Evolutionary conservation across 2,113 vertebrate genomes (phyloP), one percentile per base, ranked within the genome.

Genomic region (Merops nubicus): DNA sequence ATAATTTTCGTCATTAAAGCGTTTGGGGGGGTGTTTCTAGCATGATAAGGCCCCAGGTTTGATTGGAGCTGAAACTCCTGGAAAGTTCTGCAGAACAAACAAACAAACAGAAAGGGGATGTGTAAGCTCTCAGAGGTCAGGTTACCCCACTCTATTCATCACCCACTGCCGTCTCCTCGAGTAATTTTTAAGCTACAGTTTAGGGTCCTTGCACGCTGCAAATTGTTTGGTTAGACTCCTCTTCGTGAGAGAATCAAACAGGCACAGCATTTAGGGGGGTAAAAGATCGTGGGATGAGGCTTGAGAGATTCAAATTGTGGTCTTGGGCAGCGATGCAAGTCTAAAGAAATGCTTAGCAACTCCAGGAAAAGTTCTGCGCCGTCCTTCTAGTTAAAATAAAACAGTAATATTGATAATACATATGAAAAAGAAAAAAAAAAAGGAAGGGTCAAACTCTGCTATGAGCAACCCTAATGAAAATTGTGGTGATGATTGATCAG

Each of bases 81-180:
- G 65, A 40, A 97, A 95, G 62, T 68, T 50, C 42, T 19, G 42
- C 47, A 93, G 68, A 67, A 65, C 67, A 84, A 94, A 81, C 56
- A 92, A 92, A 87, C 73, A 92, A 93, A 89, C 80, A 80, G 47
- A 90, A 82, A 91, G 33, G 85, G 82, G 94, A 90, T 17, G 56
- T 88, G 54, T 43, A 13, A 88, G 60, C 88, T 84, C 75, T 15
- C 64, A 45, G 40, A 36, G 82, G 67, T 76, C 64, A 36, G 75
- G 67, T 91, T 85, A 26, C 33, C 42, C 72, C 5, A 2, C 59
- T 85, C 70, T 85, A 22, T 75, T 87, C 89, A 82, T 83, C 89
- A 75, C 40, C 3, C 1, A 42, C 20, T 15, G 22, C 47, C 1
- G 2, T 22, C 85, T 80, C 67, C 79, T 88, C 54, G 4, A 47